These are phyloP conservation scores for Micropterix aruncella DNA, from an alignment of 2,888 invertebrate species.

Conservation along the genomic window DNA sequence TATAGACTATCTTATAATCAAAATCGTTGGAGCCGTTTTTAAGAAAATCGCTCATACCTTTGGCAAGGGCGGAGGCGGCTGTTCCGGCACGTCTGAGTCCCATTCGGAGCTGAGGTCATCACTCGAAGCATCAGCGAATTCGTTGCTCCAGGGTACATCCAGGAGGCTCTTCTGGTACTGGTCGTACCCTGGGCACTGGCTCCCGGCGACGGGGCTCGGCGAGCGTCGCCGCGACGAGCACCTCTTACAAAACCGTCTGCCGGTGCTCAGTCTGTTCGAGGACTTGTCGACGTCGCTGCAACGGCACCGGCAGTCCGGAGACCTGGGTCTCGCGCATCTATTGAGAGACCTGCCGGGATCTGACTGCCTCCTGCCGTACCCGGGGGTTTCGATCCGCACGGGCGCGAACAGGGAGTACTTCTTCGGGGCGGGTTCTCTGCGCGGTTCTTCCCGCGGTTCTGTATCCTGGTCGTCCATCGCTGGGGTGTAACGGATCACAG, in stretches of 20 bases:
- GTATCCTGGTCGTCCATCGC: constrained; percentile 30
- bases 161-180: constrained; percentile 66
- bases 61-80: constrained; percentile 21
- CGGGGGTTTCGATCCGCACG: constrained; percentile 33
- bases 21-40: no score
- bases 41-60: constrained; percentile 9
- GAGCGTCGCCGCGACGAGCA: constrained; percentile 26
- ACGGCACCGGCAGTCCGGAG: constrained; percentile 23
- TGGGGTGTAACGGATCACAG: constrained; percentile 29
- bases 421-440: constrained; percentile 22
- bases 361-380: constrained; percentile 26
- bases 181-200: constrained; percentile 53
- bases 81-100: constrained; percentile 69
- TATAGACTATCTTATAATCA: no score
- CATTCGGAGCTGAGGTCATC: constrained; percentile 87
- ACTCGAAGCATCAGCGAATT: constrained; percentile 82
- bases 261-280: constrained; percentile 20
- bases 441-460: constrained; percentile 15
- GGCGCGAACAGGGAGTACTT: constrained; percentile 32
- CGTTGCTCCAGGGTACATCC: constrained; percentile 60
- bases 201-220: constrained; percentile 32
- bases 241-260: constrained; percentile 33
- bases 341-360: constrained; percentile 19
- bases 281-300: constrained; percentile 20
- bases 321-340: constrained; percentile 17